Evolutionary conservation across 2,113 vertebrate species (phyloP).

Genomic region (Tor tambroides): DNA sequence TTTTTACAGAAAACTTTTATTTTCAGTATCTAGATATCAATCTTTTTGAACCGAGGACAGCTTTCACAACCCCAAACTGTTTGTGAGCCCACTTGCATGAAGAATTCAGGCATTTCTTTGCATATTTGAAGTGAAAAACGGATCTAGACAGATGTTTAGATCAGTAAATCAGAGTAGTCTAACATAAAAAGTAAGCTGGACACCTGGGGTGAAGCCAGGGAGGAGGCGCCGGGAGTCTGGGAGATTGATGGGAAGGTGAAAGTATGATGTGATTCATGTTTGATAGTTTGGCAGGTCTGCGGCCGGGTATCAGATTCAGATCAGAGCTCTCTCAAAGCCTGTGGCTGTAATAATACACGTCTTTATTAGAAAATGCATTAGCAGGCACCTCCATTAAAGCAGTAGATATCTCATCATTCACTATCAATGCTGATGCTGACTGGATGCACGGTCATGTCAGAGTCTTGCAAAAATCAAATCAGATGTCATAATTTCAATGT

Average conservation of each 20-base stretch:
- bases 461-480: slow-evolving; percentile 9
- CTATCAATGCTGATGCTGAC: slow-evolving; percentile 38
- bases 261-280: slow-evolving; percentile 62
- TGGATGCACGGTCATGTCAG: not conserved
- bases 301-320: slow-evolving; percentile 67
- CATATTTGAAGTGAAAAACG: not conserved
- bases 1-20: not conserved
- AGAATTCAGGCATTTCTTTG: not conserved
- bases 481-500: not conserved
- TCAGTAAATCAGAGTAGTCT: slow-evolving; percentile 39
- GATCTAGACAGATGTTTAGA: slow-evolving; percentile 23
- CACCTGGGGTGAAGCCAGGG: slow-evolving; percentile 8
- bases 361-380: slow-evolving; percentile 44
- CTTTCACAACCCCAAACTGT: not conserved
- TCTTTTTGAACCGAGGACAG: not conserved
- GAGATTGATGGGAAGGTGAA: slow-evolving; percentile 64
- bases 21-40: not conserved
- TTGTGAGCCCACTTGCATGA: not conserved
- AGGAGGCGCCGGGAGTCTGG: slow-evolving; percentile 54
- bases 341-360: slow-evolving; percentile 33
- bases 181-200: not conserved
- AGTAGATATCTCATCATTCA: slow-evolving; percentile 13
- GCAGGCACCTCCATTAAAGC: slow-evolving; percentile 47
- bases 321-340: slow-evolving; percentile 57
- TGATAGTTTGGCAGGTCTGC: slow-evolving; percentile 60